Evolutionary conservation across 2,888 invertebrate genomes (phyloP), one percentile per base, ranked within the genome.

Genomic region (Thera obeliscata): DNA sequence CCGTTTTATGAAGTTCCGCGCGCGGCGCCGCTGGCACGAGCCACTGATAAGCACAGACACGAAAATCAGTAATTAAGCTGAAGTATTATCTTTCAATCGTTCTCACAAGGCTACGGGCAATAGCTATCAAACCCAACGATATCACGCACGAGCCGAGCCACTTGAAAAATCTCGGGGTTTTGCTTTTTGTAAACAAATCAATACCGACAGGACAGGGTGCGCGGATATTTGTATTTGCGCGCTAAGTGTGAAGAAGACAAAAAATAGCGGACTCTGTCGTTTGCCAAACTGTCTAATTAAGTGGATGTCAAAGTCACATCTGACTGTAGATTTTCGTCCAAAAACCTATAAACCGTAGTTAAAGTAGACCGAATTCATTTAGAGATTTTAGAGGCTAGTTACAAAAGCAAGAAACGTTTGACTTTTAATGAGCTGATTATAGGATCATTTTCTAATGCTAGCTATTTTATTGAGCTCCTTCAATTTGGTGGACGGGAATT

Each of bases 111-210:
- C 85, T 90, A 81, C 76, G 77, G 72, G 71, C 79, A 76, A 83
- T 88, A 90, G 71, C 79, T 87, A 87, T 87, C 67, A 33, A 57
- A 63, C 11, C 35, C 12, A 49, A 49, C 12, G 12, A 41, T 62
- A 87, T 7, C 58, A 54, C 60, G 36, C 58, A 54, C 60, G 36
- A 57, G 46, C 12, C 74, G 81, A 76, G 77, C 81, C 80, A 82
- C 80, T 80, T 77, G 72, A 81, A 81, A 83, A 83, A 81, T 84
- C 82, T 86, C 78, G 73, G 77, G 74, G 75, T 79, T 81, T 78
- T 74, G 74, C 75, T 82, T 84, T 86, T 88, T 87, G 91, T 91
- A 93, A 93, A 93, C 93, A 93, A 92, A 93, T 92, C 93, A 93
- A 93, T 92, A 92, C 89, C 46, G 46, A 8, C 76, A 78, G 78